Percentiles rank a stretch among this genome's conserved stretches.
Evolutionary conservation across 2,888 invertebrate species (phyloP).

Genomic region (Scaptodrosophila latifasciaeformis): DNA sequence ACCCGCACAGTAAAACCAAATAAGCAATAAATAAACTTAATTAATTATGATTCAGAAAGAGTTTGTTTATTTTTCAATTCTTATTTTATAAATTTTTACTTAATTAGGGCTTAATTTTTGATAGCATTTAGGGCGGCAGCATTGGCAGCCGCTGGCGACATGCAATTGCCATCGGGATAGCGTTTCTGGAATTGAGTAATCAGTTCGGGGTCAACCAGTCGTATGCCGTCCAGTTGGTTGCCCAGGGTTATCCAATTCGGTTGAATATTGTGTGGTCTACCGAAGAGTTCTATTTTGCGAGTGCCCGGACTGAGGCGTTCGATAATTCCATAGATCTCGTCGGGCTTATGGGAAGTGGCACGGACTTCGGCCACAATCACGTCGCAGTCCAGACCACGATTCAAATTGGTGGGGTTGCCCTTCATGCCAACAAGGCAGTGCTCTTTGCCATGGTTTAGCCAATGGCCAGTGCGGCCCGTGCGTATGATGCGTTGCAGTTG

Average conservation of each 20-base stretch:
- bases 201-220: slow-evolving; percentile 92
- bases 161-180: slow-evolving; percentile 89
- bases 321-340: slow-evolving; percentile 98
- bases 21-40: slow-evolving; percentile 48
- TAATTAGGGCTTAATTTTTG: slow-evolving; percentile 32
- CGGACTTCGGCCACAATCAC: slow-evolving; percentile 98
- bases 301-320: slow-evolving; percentile 97
- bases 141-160: slow-evolving; percentile 70
- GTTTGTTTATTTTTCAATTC: too few relatives aligned
- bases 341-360: slow-evolving; percentile 98
- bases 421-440: slow-evolving; percentile 98
- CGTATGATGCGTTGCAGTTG: slow-evolving; percentile 97
- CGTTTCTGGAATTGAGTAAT: slow-evolving; percentile 91
- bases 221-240: slow-evolving; percentile 96
- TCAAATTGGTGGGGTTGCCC: slow-evolving; percentile 92
- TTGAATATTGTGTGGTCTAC: slow-evolving; percentile 97
- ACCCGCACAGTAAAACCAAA: slow-evolving; percentile 47
- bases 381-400: slow-evolving; percentile 96
- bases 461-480: slow-evolving; percentile 97
- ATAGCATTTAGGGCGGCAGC: slow-evolving; percentile 40
- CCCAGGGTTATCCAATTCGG: slow-evolving; percentile 99
- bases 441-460: slow-evolving; percentile 99
- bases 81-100: neutral
- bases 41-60: too few relatives aligned
- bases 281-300: slow-evolving; percentile 97